These are phyloP conservation scores for Bucorvus abyssinicus DNA, from an alignment of 2,797 vertebrate species.

Conservation along the genomic window DNA sequence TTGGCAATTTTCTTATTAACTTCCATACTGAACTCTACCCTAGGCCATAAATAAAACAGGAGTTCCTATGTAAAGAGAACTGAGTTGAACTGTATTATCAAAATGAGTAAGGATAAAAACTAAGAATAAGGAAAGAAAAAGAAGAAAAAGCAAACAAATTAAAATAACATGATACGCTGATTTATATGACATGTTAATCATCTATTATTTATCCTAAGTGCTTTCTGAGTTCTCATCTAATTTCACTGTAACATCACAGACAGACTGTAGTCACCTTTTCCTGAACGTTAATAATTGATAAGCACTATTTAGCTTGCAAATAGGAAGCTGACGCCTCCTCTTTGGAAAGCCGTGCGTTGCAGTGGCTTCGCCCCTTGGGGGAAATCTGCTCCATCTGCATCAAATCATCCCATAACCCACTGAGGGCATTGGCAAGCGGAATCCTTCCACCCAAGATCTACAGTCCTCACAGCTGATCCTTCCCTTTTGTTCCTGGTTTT, in stretches of 20 bases:
- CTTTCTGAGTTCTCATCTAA: slow-evolving; percentile 54
- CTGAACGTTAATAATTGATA: slow-evolving; percentile 59
- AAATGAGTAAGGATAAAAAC: background rate
- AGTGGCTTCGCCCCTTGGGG: background rate
- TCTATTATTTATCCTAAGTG: slow-evolving; percentile 67
- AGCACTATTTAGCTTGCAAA: slow-evolving; percentile 51
- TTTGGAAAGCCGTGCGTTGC: background rate
- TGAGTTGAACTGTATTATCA: background rate
- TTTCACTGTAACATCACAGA: slow-evolving; percentile 38
- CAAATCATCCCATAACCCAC: background rate
- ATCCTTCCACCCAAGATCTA: background rate
- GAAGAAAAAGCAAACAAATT: slow-evolving; percentile 50
- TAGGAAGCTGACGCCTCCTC: background rate
- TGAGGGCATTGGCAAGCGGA: background rate
- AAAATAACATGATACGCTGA: slow-evolving; percentile 55
- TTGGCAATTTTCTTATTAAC: background rate
- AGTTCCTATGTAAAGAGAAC: background rate
- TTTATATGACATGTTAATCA: slow-evolving; percentile 59
- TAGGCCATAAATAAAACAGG: slow-evolving; percentile 17
- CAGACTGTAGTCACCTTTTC: slow-evolving; percentile 61
- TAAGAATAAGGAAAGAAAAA: slow-evolving; percentile 11
- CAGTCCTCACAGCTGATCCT: background rate
- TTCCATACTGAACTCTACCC: background rate
- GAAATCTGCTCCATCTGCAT: slow-evolving; percentile 25
- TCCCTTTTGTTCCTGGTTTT: background rate